Evolutionary conservation across 1,140 invertebrate genomes (phyloP).

Genomic region (Notospermus geniculatus): DNA sequence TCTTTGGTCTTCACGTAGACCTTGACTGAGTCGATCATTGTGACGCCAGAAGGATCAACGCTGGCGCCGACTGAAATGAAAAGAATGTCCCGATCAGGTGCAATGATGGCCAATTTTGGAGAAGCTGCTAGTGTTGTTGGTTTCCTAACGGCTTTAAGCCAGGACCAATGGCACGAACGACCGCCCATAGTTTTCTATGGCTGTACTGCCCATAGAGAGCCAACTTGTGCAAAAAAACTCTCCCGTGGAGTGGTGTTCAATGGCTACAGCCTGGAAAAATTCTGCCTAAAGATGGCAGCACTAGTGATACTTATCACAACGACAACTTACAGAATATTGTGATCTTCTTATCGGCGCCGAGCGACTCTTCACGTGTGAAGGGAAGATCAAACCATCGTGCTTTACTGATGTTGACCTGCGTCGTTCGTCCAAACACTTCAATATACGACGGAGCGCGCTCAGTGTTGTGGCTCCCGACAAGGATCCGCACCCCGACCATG

Average conservation of each 20-base stretch:
- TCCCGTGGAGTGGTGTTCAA: too few relatives aligned
- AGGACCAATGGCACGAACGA: too few relatives aligned
- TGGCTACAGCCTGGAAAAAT: too few relatives aligned
- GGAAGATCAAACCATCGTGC: constrained; percentile 95
- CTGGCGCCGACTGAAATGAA: constrained; percentile 72
- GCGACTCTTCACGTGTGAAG: constrained; percentile 88
- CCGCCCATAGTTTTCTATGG: too few relatives aligned
- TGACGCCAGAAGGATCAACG: constrained; percentile 79
- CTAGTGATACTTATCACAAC: too few relatives aligned
- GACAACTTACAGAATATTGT: constrained; percentile 67
- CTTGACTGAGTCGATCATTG: constrained; percentile 91
- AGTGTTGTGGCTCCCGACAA: constrained; percentile 82
- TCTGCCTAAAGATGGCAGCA: too few relatives aligned
- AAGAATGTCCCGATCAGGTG: neutral
- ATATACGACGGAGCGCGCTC: constrained; percentile 75
- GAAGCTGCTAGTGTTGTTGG: too few relatives aligned
- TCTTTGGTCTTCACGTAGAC: constrained; percentile 94
- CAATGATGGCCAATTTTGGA: too few relatives aligned
- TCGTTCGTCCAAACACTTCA: constrained; percentile 81
- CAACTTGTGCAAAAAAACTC: too few relatives aligned
- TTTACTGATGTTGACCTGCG: constrained; percentile 71
- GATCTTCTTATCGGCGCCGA: constrained; percentile 89
- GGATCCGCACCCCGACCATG: constrained; percentile 74
- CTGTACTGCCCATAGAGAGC: too few relatives aligned
- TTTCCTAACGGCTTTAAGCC: too few relatives aligned